Base-by-base conservation (phyloP, 1,140 invertebrate genomes). In the Nautilus pompilius region DNA sequence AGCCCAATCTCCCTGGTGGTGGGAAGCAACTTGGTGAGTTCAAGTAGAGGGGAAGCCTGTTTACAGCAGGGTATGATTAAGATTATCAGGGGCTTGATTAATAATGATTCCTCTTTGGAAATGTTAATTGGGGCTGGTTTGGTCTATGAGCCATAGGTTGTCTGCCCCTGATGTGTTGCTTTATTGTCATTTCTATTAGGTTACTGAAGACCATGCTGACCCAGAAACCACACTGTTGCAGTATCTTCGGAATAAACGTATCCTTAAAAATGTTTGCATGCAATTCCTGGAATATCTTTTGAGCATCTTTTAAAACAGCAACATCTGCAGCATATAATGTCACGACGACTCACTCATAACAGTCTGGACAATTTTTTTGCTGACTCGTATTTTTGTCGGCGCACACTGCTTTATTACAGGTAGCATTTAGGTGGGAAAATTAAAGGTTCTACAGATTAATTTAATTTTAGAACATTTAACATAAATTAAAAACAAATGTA, bases 161-260 rank as follows among this genome's bases (percentile, higher is more conserved):
- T 17, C 28, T 5, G 8, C 2, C 32, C 10, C 28, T 33, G 49
- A 51, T 22, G 10, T 41, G 32, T 13, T 20, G 33, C 28, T 36
- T 48, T 34, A 24, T 24, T 60, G 22, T 13, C 29, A 5, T 63
- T 63, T 66, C 60, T 73, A 70, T 22, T 71, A 93, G 91, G 86
- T 93, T 22, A 84, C 85, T 29, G 92, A 93, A 73, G 58, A 80
- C 8, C 82, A 87, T 68, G 86, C 91, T 0, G 88, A 95, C 77
- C 93, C 93, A 68, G 90, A 92, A 86, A 92, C 89, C 87, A 95
- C 92, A 0, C 80, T 96, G 8, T 80, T 95, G 0, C 89, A 88
- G 77, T 96, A 93, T 81, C 82, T 95, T 20, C 85, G 93, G 26
- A 60, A 28, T n/a, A 66, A 71, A 45, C 67, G 68, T 74, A 75